Evolutionary conservation across 1,140 invertebrate genomes (phyloP).

Genomic region (Hydropsyche tenuis): DNA sequence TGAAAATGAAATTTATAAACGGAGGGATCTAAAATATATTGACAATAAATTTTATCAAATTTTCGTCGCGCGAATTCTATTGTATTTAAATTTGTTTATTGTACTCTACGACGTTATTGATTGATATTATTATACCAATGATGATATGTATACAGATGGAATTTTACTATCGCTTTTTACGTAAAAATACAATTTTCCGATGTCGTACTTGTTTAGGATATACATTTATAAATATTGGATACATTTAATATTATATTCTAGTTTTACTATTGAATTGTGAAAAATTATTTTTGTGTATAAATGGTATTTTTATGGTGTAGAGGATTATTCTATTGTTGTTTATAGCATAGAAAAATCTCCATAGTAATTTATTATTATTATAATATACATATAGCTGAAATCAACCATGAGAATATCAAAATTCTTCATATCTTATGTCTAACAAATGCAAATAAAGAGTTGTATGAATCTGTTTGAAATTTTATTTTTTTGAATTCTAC

Average conservation of each 20-base stretch:
- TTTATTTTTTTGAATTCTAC: not conserved
- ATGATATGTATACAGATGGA: conserved; percentile 14
- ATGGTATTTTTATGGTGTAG: conserved; percentile 31
- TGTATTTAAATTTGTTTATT: conserved; percentile 3
- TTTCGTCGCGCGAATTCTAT: not conserved
- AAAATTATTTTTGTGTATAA: conserved; percentile 31
- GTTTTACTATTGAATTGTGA: conserved; percentile 14
- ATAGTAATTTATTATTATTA: conserved; percentile 20
- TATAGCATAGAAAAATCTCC: conserved; percentile 19
- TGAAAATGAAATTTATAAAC: conserved; percentile 22
- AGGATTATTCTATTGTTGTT: conserved; percentile 16
- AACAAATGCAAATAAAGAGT: conserved; percentile 38
- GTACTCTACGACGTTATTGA: not conserved
- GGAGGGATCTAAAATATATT: conserved; percentile 38
- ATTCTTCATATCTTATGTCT: conserved; percentile 42
- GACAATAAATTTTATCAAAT: conserved; percentile 31
- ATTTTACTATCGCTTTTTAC: conserved; percentile 15
- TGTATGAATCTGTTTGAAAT: conserved; percentile 10
- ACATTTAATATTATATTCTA: conserved; percentile 16
- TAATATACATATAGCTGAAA: conserved; percentile 12
- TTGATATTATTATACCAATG: not conserved
- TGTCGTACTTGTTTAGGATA: conserved; percentile 3
- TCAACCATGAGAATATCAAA: conserved; percentile 39
- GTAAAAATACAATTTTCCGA: conserved; percentile 1
- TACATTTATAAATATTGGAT: conserved; percentile 4